Conservation (phyloP, 2,888 invertebrate genomes). For the Lochmaea capreae region DNA sequence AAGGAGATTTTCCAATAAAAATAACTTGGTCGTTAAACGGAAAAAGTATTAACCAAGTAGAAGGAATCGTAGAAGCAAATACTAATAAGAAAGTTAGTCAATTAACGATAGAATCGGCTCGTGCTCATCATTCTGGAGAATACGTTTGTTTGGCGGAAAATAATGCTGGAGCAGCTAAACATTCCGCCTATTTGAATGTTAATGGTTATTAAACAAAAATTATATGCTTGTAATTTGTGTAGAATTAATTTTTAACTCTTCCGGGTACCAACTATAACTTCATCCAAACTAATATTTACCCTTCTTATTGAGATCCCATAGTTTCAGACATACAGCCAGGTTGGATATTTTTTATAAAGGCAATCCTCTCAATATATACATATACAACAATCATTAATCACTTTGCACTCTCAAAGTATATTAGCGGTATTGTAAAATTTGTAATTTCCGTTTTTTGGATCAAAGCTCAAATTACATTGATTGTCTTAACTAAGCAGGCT, state of each 20-base stretch:
- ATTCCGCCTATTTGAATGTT: conserved; percentile 66
- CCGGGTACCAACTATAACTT: too few species aligned
- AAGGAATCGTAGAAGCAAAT: conserved; percentile 59
- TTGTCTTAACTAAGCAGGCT: too few species aligned
- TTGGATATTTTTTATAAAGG: too few species aligned
- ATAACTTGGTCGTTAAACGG: conserved; percentile 61
- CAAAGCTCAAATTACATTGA: too few species aligned
- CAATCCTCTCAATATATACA: too few species aligned
- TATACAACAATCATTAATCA: too few species aligned
- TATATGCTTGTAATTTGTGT: conserved; percentile 1
- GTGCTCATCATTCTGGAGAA: conserved; percentile 72
- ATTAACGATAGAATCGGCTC: conserved; percentile 64
- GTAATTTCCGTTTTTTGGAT: too few species aligned
- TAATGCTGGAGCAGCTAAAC: conserved; percentile 69
- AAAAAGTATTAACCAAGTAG: conserved; percentile 56
- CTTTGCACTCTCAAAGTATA: too few species aligned
- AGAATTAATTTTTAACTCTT: background rate
- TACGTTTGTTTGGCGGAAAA: conserved; percentile 74
- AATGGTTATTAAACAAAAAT: conserved; percentile 47
- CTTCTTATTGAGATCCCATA: background rate
- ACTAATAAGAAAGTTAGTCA: conserved; percentile 49
- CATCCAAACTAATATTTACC: background rate
- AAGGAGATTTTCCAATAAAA: conserved; percentile 82
- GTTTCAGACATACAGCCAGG: too few species aligned
- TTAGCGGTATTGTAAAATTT: too few species aligned